phyloP scores from a whole-genome alignment of 2,113 vertebrate genomes.

The Silurus asotus region DNA sequence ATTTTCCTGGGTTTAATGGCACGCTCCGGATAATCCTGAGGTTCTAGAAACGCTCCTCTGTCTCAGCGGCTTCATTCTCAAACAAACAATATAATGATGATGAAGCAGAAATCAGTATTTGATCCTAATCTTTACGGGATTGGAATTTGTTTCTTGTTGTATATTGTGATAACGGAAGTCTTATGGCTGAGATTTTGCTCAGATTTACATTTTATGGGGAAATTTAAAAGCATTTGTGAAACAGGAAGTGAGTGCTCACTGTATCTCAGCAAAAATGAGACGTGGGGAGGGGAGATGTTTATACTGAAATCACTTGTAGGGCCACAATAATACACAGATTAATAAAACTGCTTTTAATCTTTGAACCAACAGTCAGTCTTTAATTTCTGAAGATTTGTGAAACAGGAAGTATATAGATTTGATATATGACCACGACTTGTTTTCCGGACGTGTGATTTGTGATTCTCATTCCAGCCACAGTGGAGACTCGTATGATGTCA shows the following conservation, averaged over 20 bases:
- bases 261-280: neutral
- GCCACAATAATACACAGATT: neutral
- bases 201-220: neutral
- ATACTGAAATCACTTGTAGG: neutral
- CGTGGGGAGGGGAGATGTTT: neutral
- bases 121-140: neutral
- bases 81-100: too few relatives aligned
- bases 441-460: neutral
- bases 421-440: neutral
- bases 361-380: neutral
- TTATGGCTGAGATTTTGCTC: neutral
- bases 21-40: neutral
- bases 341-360: neutral
- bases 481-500: too few relatives aligned
- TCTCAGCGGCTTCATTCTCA: neutral
- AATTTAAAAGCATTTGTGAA: neutral
- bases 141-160: neutral
- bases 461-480: too few relatives aligned
- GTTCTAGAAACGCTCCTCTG: neutral
- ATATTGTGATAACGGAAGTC: neutral
- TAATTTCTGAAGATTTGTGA: neutral
- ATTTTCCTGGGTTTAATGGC: neutral
- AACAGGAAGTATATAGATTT: neutral
- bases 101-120: too few relatives aligned
- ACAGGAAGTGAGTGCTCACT: neutral